Percentiles rank a stretch among this genome's conserved stretches.
phyloP scores from a whole-genome alignment of 2,113 vertebrate genomes.

The Aptenodytes forsteri region DNA sequence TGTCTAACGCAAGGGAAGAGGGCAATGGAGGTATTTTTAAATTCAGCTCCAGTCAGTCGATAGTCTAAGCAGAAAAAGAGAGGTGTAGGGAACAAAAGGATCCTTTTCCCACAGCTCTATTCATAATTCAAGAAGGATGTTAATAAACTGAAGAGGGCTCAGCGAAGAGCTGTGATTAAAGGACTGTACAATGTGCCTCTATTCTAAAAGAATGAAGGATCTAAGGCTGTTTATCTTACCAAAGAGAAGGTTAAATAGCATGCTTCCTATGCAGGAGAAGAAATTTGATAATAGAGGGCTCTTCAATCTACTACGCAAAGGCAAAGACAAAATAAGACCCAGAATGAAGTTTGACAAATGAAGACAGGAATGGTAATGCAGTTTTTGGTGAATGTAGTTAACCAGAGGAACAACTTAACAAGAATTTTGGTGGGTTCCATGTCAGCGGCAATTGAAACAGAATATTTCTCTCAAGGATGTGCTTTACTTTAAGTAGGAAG shows the following conservation, averaged over 20 bases:
- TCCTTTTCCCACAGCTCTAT: background rate
- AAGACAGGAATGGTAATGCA: background rate
- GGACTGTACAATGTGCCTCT: background rate
- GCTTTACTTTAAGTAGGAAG: background rate
- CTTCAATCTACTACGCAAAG: background rate
- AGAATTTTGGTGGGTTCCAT: background rate
- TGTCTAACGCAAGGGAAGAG: background rate
- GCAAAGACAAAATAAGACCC: background rate
- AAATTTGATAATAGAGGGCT: background rate
- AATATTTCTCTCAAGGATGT: background rate
- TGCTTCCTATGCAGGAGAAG: background rate
- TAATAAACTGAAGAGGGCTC: background rate
- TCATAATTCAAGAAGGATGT: background rate
- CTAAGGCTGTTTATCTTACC: background rate
- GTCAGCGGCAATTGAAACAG: background rate
- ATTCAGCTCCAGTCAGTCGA: background rate
- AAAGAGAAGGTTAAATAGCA: background rate
- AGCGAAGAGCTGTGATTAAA: background rate
- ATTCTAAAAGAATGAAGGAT: background rate
- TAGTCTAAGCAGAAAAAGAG: background rate
- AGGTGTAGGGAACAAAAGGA: background rate
- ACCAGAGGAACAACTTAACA: rapidly evolving
- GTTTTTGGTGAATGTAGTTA: background rate
- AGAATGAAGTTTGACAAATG: background rate
- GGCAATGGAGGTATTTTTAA: background rate